Base-by-base conservation (phyloP, 2,113 vertebrate species). In the Syrmaticus mikado region DNA sequence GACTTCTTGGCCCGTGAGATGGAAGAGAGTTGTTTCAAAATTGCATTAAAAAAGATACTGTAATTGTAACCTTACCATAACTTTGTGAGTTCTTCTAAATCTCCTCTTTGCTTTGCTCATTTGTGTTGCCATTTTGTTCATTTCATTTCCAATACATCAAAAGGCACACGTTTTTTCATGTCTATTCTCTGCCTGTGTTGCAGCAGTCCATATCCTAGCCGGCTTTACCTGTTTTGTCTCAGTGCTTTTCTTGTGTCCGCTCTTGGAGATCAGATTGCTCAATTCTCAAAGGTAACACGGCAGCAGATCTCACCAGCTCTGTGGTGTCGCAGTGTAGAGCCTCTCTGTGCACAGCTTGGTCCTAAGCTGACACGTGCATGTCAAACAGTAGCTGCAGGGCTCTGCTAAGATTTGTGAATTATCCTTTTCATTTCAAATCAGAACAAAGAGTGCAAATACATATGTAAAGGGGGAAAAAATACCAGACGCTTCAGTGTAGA, bases 181-280 rank as follows among this genome's bases (percentile, higher is more conserved):
- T 61, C 28, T 60, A 0, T 21, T 60, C 25, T 84, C 24, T 53
- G 66, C 22, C 30, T 50, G 0, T 2, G 3, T 13, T 8, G 43
- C 20, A 0, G 0, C 32, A 30, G 38, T 70, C 52, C 36, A 22
- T 40, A 50, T 55, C 60, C 67, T 38, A 4, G 1, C 4, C 91
- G 25, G 41, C 80, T 75, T 75, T 5, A 17, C 46, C 21, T 32
- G 19, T 61, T 24, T 32, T 88, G 11, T 36, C 64, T 50, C 81
- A 76, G 83, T 92, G 74, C 5, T 43, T 40, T 6, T 60, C 85
- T 46, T 48, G 77, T 78, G 64, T 73, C 36, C 7, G 36, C 79
- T 94, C 72, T 61, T 75, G 58, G 12, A 93, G 86, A 77, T 84
- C 87, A 83, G 89, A 81, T 96, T 96, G 64, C 66, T 71, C 83